These are phyloP conservation scores for Xiphias gladius DNA, from an alignment of 2,113 vertebrate genomes.

Conservation along the genomic window DNA sequence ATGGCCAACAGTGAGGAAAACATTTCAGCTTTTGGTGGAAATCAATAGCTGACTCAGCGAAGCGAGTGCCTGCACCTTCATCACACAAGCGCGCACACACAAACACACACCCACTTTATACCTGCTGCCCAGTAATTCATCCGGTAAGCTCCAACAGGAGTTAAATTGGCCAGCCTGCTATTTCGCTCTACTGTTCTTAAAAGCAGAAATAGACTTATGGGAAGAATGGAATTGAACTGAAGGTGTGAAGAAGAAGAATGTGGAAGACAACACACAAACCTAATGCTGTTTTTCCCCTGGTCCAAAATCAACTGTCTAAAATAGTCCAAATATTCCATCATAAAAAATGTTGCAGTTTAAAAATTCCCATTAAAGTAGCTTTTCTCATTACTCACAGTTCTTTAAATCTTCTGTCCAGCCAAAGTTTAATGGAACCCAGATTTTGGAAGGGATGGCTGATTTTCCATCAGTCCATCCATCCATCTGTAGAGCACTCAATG, in stretches of 20 bases:
- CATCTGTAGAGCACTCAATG: background rate
- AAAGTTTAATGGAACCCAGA: conserved; percentile 12
- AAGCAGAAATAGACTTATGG: background rate
- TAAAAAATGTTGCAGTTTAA: background rate
- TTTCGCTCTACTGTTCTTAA: background rate
- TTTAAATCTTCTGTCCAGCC: background rate
- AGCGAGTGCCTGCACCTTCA: conserved; percentile 14
- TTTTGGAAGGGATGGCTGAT: background rate
- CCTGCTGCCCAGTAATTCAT: background rate
- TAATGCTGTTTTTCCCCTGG: background rate
- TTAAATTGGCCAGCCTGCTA: background rate
- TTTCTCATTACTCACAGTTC: background rate
- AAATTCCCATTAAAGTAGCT: background rate
- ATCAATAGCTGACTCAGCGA: conserved; percentile 19
- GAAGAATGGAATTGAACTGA: background rate
- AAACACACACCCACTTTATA: background rate
- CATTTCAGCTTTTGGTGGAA: conserved; percentile 35
- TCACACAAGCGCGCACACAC: background rate
- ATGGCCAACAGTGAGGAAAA: too few species aligned
- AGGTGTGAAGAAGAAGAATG: too few species aligned
- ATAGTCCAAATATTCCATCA: background rate
- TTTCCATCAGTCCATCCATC: conserved; percentile 31
- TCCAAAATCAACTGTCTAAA: background rate
- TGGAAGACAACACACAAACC: background rate
- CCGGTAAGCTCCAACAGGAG: background rate